A percentile compares a stretch with the other conserved stretches of the same genome.
These are phyloP conservation scores for Spatulosminthurus flaviceps DNA, from an alignment of 2,888 invertebrate species.

Conservation along the genomic window DNA sequence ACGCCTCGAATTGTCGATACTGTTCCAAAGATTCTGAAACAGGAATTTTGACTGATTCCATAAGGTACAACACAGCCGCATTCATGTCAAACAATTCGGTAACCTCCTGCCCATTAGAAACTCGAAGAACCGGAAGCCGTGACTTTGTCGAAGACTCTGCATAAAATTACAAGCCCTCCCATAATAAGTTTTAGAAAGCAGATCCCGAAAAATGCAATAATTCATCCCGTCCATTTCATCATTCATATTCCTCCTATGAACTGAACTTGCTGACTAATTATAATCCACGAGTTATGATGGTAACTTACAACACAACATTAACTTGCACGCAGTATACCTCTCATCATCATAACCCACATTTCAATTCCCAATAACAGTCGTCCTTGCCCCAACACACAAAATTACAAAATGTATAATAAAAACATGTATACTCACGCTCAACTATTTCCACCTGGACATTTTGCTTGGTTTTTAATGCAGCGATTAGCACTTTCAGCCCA, in stretches of 20 bases:
- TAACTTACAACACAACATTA: background rate
- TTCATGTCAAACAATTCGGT: conserved; percentile 40
- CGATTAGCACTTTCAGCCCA: conserved; percentile 30
- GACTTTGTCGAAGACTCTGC: background rate
- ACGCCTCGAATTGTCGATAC: conserved; percentile 29
- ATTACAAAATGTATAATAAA: background rate
- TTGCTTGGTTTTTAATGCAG: conserved; percentile 34
- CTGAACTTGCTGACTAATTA: too few relatives aligned
- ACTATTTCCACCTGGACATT: conserved; percentile 32
- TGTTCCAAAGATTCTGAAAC: conserved; percentile 26
- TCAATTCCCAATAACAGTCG: background rate
- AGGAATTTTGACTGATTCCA: conserved; percentile 32
- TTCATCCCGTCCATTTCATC: too few relatives aligned
- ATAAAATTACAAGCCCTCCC: background rate
- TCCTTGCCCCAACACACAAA: background rate
- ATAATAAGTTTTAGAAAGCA: background rate
- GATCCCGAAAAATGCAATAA: too few relatives aligned
- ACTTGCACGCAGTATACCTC: background rate
- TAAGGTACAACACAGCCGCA: conserved; percentile 31
- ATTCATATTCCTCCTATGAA: too few relatives aligned
- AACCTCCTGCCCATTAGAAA: background rate
- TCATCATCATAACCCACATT: background rate
- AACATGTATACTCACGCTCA: conserved; percentile 26
- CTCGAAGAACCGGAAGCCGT: conserved; percentile 15
- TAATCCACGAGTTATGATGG: too few relatives aligned